Conservation (phyloP, 2,113 vertebrate genomes). For the Planiliza haematocheilus region DNA sequence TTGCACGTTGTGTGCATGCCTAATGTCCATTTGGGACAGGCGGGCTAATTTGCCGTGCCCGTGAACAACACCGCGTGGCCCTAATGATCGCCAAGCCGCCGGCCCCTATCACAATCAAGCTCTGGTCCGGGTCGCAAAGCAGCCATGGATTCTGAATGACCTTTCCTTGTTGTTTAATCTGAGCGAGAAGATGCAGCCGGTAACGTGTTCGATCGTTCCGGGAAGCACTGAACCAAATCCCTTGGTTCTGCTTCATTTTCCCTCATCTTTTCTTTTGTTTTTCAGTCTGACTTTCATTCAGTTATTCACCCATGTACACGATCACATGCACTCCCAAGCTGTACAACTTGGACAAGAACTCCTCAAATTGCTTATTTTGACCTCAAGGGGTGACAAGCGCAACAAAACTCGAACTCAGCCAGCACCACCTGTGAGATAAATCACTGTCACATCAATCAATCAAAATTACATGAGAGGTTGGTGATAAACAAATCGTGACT, state of each 20-base stretch:
- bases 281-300: not conserved
- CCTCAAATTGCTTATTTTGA: not conserved
- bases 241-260: not conserved
- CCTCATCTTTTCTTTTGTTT: not conserved
- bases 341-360: not conserved
- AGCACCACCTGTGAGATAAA: not conserved
- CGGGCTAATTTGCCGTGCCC: constrained; percentile 68
- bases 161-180: constrained; percentile 32
- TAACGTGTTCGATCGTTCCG: not conserved
- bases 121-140: constrained; percentile 44
- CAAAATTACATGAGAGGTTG: constrained; percentile 20
- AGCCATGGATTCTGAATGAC: constrained; percentile 49
- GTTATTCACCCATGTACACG: not conserved
- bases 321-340: not conserved
- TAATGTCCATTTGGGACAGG: constrained; percentile 77
- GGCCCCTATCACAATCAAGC: constrained; percentile 52
- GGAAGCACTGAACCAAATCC: not conserved
- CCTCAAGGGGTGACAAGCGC: not conserved
- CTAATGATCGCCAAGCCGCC: constrained; percentile 68
- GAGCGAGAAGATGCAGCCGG: constrained; percentile 45
- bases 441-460: constrained; percentile 34
- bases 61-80: constrained; percentile 51
- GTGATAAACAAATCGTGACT: constrained; percentile 39
- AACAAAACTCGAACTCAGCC: not conserved
- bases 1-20: constrained; percentile 60